These are phyloP conservation scores for Peromyscus nudipes DNA, from an alignment of 2,797 vertebrate genomes.

Conservation along the genomic window DNA sequence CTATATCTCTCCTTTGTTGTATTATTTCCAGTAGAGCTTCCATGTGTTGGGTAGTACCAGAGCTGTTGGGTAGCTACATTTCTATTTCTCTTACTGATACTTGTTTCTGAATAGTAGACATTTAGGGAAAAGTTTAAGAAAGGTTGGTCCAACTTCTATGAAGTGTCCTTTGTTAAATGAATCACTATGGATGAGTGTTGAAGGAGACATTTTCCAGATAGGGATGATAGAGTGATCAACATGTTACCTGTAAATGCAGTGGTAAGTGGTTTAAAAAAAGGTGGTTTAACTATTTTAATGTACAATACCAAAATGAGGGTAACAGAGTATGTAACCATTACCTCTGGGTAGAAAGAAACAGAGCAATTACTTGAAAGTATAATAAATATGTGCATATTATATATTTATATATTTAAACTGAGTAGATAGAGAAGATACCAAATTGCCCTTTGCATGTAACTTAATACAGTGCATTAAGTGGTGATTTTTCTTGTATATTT, in stretches of 20 bases:
- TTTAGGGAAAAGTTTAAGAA: background rate
- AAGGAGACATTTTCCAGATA: background rate
- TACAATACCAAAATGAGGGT: background rate
- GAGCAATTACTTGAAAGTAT: background rate
- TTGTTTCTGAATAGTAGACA: background rate
- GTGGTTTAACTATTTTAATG: background rate
- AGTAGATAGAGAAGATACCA: background rate
- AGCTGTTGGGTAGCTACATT: background rate
- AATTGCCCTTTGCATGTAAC: background rate
- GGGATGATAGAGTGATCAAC: background rate
- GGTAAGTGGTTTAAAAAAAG: background rate
- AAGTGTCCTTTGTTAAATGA: background rate
- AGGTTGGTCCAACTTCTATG: background rate
- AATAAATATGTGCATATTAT: background rate
- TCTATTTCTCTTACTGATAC: background rate
- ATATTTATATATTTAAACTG: background rate
- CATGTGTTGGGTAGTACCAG: background rate
- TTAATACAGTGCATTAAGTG: background rate
- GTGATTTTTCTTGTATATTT: background rate
- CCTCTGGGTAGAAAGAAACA: background rate
- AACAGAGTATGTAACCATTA: background rate
- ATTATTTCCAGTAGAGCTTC: background rate
- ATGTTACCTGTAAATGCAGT: background rate
- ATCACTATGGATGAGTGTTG: background rate
- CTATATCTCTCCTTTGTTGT: background rate